phyloP scores from a whole-genome alignment of 2,113 vertebrate species.

The Pelobates fuscus region DNA sequence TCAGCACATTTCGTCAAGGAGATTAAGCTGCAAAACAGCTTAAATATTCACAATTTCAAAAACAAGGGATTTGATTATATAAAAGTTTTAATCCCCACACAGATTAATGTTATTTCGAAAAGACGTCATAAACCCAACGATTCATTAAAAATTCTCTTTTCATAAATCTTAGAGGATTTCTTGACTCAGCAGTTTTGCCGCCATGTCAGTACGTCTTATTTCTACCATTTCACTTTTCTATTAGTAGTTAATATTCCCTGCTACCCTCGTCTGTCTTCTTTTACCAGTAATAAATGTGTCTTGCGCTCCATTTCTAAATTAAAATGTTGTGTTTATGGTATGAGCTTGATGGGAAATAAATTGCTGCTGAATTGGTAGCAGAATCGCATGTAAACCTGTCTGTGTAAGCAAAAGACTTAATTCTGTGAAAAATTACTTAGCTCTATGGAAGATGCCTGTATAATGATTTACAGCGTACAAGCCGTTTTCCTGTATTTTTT shows the following conservation, averaged over 20 bases:
- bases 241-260: background rate
- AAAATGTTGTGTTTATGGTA: background rate
- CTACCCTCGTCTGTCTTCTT: background rate
- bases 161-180: background rate
- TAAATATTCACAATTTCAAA: slow-evolving; percentile 12
- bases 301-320: background rate
- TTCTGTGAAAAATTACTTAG: no score
- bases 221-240: no score
- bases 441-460: no score
- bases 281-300: background rate
- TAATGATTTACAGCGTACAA: no score
- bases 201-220: no score
- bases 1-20: background rate
- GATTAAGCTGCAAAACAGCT: slow-evolving; percentile 6
- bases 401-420: no score
- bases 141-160: slow-evolving; percentile 2
- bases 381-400: no score
- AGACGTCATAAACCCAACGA: background rate
- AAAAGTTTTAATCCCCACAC: slow-evolving; percentile 5
- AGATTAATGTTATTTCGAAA: background rate
- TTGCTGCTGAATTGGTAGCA: background rate
- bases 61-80: slow-evolving; percentile 12
- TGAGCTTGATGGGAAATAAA: background rate
- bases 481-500: no score
- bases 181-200: background rate